Conservation (phyloP, 2,113 vertebrate genomes). For the Daphoenositta chrysoptera region DNA sequence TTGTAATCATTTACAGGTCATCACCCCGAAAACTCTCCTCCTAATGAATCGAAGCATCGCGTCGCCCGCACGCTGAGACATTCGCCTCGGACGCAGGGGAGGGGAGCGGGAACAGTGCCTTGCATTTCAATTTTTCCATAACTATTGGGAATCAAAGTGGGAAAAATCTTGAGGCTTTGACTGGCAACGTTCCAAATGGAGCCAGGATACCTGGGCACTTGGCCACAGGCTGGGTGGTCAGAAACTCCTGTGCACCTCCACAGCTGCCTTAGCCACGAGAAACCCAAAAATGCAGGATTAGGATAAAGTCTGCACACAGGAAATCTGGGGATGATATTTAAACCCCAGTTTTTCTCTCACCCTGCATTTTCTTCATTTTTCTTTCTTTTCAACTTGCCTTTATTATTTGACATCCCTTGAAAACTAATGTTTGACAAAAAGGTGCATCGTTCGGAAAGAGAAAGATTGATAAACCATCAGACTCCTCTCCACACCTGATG, state of each 20-base stretch:
- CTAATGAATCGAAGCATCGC: not conserved
- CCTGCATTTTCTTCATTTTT: not conserved
- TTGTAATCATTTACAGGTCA: slow-evolving; percentile 26
- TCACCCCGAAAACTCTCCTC: not conserved
- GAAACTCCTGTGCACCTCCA: not conserved
- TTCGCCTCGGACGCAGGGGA: not conserved
- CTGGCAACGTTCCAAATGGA: accelerated
- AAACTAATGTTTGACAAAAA: not conserved
- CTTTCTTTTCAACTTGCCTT: not conserved
- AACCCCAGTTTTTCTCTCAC: not conserved
- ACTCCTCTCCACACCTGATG: not conserved
- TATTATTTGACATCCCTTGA: not conserved
- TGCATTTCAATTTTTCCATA: not conserved
- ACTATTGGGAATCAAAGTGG: not conserved
- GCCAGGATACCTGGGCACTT: accelerated
- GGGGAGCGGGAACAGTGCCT: accelerated
- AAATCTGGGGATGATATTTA: not conserved
- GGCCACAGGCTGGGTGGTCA: not conserved
- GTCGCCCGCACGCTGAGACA: not conserved
- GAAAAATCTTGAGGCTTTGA: accelerated
- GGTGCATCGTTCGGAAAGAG: not conserved
- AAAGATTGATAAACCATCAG: not conserved
- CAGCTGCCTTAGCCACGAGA: accelerated
- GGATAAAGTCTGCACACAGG: not conserved
- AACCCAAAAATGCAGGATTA: not conserved